Conservation (phyloP, 2,113 vertebrate species). For the Nesogale talazaci region DNA sequence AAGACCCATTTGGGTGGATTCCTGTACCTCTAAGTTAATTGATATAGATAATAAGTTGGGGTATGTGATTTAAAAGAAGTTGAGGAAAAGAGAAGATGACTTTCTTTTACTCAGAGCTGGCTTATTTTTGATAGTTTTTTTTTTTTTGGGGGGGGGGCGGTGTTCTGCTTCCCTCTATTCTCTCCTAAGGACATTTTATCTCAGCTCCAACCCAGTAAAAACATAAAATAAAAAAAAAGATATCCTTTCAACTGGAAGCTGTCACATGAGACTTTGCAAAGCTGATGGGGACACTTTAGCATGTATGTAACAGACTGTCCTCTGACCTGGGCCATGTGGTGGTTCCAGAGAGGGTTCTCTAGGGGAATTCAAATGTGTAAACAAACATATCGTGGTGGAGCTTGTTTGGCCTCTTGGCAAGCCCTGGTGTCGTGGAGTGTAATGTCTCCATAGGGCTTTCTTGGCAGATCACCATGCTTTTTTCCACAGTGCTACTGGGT, state of each 20-base stretch:
- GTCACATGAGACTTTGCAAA: not conserved
- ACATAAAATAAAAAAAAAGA: not conserved
- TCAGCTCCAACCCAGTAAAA: not conserved
- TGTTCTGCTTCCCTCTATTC: not conserved
- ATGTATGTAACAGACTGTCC: not conserved
- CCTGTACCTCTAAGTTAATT: no score
- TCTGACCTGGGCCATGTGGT: not conserved
- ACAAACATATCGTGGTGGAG: not conserved
- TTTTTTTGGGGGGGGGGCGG: no score
- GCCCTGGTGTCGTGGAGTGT: not conserved
- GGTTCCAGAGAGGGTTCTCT: not conserved
- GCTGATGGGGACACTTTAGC: not conserved
- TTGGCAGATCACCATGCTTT: not conserved
- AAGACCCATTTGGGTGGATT: not conserved
- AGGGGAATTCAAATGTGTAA: not conserved
- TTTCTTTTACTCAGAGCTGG: not conserved
- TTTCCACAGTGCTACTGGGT: not conserved
- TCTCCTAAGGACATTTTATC: not conserved
- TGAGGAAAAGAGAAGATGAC: not conserved
- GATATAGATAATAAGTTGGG: not conserved
- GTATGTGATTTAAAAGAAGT: not conserved
- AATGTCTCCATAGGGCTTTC: not conserved
- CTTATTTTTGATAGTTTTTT: not conserved
- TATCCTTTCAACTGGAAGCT: not conserved
- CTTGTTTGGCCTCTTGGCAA: not conserved